Conservation (phyloP, 2,888 invertebrate genomes). For the Plebejus melissa region DNA sequence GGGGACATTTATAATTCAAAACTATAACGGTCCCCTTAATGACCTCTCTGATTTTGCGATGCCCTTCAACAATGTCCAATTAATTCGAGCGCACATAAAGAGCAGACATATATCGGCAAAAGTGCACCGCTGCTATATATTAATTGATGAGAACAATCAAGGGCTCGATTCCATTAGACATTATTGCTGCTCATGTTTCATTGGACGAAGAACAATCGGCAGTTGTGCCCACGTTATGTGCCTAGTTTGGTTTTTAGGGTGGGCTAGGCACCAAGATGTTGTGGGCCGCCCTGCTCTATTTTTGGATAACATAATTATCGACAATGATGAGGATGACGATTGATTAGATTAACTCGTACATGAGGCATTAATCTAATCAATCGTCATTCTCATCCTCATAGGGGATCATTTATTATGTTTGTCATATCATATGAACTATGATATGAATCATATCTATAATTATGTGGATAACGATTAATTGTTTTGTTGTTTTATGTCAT, state of each 20-base stretch:
- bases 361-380: no score
- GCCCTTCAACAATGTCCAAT: conserved; percentile 29
- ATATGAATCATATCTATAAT: no score
- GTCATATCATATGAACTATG: no score
- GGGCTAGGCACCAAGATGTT: conserved; percentile 33
- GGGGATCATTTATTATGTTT: no score
- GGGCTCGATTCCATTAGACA: conserved; percentile 24
- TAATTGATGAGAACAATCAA: conserved; percentile 29
- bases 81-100: conserved; percentile 31
- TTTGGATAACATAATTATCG: conserved; percentile 19
- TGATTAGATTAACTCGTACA: no score
- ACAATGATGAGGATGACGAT: no score
- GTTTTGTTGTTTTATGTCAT: no score
- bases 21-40: conserved; percentile 30
- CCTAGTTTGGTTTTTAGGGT: conserved; percentile 33
- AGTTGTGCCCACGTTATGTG: conserved; percentile 32
- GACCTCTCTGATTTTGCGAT: conserved; percentile 22
- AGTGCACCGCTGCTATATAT: conserved; percentile 29
- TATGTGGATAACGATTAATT: no score
- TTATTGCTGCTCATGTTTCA: conserved; percentile 14
- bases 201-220: conserved; percentile 33
- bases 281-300: conserved; percentile 32
- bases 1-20: conserved; percentile 31
- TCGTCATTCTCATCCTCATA: no score
- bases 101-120: conserved; percentile 32